Evolutionary conservation across 2,888 invertebrate species (phyloP), one percentile per base, ranked within the genome.

Genomic region (Pyrrhia umbra): DNA sequence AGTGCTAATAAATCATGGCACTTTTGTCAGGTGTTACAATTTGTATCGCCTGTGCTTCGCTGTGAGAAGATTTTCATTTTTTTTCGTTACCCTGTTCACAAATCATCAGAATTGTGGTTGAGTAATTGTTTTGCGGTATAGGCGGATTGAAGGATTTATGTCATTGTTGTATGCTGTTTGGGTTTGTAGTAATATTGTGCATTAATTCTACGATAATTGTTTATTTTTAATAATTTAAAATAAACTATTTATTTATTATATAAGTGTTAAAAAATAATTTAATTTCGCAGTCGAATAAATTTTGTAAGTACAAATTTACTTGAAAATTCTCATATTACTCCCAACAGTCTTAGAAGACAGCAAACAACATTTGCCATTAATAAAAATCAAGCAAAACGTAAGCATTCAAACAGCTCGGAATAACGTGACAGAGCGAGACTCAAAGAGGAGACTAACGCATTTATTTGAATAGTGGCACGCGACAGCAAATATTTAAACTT

Each of bases 401-500:
- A 80, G 83, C 72, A 69, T 65, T 55, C 72, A 79, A 78, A 84
- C 80, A 77, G 81, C 80, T 82, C 77, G 77, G 72, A 84, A 78
- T 82, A 84, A 83, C 79, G 69, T 72, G 73, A 82, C 67, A 80
- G 60, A 65, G 39, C 23, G 51, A 63, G 69, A 84, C 81, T 88
- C 88, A 89, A 87, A 89, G 88, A 80, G 74, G 78, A 82, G 75
- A 79, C 81, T 82, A 83, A 86, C 85, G 81, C 88, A 88, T 90
- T 89, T 91, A 88, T 91, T 88, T 88, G 85, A 80, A 84, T 85
- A 91, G 90, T 83, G 87, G 88, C 82, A 88, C 83, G 80, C 85
- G 83, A 74, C 80, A 68, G 88, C 84, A 91, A 91, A 92, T 91
- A 90, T 92, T 93, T 92, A 87, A 88, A 85, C 80, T 84, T 79